Evolutionary conservation across 2,888 invertebrate species (phyloP), one percentile per base, ranked within the genome.

Genomic region (Exocentrus adspersus): DNA sequence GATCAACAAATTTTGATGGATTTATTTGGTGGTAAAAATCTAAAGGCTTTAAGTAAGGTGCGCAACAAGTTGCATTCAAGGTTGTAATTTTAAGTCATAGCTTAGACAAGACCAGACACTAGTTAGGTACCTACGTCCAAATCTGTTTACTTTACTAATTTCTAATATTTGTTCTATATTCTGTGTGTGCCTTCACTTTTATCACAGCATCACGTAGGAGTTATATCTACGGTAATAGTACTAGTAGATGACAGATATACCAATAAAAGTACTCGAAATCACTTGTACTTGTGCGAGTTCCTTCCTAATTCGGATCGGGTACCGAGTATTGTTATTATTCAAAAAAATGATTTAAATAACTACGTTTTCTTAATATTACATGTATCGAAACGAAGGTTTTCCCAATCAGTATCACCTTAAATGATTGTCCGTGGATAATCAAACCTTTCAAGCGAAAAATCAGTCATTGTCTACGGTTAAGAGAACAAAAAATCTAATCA

Each of bases 41-140:
- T 6, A 32, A 19, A 24, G 17, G 9, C 51, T 57, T 6, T n/a
- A n/a, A 62, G 61, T 53, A 65, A 62, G 68, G 60, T 71, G 67
- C 71, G 74, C 74, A 73, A 72, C 72, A 68, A 70, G 69, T 69
- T 67, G 68, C 61, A 58, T 45, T 65, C 72, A 72, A 72, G 72
- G 70, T 53, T 69, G 62, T 53, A 24, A 41, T 21, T 53, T 19
- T 20, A 41, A 37, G 17, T 41, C 20, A 37, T 20, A 37, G 28
- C 6, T 2, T 37, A n/a, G 3, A 12, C 6, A 24, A 5, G 7
- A 24, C 37, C 12, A 37, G 37, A 37, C n/a, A 37, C 37, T n/a
- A n/a, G 10, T 37, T 9, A 51, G 32, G 19, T 16, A 19, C 32
- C 17, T 28, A 28, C 14, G 21, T 51, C 30, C 28, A 9, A 51